Percentiles rank a stretch among this genome's conserved stretches.
These are phyloP conservation scores for Pelochelys cantorii DNA, from an alignment of 2,797 vertebrate species.

Conservation along the genomic window DNA sequence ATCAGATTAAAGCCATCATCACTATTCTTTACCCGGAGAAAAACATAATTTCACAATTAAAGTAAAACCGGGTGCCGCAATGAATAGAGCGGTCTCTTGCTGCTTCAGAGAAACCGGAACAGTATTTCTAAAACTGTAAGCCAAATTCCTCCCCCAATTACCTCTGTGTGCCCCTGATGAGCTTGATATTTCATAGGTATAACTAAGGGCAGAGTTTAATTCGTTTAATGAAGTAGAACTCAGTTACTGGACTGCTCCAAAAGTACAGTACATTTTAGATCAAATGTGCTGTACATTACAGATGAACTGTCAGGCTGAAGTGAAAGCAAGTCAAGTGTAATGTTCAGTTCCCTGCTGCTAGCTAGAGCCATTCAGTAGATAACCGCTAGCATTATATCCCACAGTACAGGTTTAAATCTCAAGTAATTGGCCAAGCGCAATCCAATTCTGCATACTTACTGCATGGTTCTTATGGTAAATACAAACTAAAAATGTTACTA, in stretches of 20 bases:
- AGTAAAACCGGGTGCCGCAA: not conserved
- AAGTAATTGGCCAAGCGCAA: not conserved
- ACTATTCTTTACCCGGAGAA: accelerated
- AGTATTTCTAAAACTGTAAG: not conserved
- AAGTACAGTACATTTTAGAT: not conserved
- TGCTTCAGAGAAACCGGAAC: not conserved
- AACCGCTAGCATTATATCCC: not conserved
- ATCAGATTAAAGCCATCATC: not conserved
- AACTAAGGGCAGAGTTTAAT: not conserved
- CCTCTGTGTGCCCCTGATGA: not conserved
- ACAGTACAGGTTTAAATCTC: not conserved
- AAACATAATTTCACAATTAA: not conserved
- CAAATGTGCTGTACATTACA: not conserved
- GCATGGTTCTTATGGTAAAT: not conserved
- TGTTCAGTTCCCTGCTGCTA: not conserved
- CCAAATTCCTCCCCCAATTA: not conserved
- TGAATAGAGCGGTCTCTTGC: not conserved
- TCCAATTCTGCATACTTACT: not conserved
- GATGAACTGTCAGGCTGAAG: conserved; percentile 15
- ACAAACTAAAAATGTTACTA: not conserved
- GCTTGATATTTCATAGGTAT: accelerated
- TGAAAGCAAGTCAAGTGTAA: not conserved
- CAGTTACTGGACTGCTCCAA: not conserved
- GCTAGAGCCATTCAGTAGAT: not conserved
- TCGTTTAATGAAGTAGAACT: accelerated